Evolutionary conservation across 2,888 invertebrate species (phyloP), one percentile per base, ranked within the genome.

Genomic region (Apotomis capreana): DNA sequence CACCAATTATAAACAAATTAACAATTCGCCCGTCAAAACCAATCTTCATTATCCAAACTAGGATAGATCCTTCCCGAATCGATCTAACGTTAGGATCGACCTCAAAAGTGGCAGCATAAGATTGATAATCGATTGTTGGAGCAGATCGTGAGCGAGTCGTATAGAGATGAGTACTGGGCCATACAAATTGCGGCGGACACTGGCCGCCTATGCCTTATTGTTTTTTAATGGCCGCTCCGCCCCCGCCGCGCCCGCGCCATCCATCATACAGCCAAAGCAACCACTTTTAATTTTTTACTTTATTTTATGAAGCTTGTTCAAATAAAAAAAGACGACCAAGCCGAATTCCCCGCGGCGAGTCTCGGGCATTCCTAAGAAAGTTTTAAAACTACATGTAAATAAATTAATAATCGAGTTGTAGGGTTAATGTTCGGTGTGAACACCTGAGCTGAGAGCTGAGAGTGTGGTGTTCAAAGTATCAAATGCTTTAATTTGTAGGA

Each of bases 211-310:
- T 84, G 82, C 81, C 84, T 92, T 92, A 93, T 92, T 91, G 92
- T 93, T 91, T 92, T 92, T 89, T 92, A 93, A 92, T 91, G 84
- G 87, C 55, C 81, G 87, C 76, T 84, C 91, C 90, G 89, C 90
- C 90, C 87, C 85, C 82, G 79, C 81, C 79, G 84, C 77, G 85
- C 86, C 83, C 79, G 80, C 82, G 80, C 82, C 89, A 92, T 92
- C 89, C 87, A 91, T 92, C 92, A 92, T 87, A 76, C 76, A 68
- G 65, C 67, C 74, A 74, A 67, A 74, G 67, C 79, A 79, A 79
- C 81, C 80, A 81, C 81, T 81, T 79, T 78, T 74, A 77, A 78
- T 83, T 79, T 81, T 80, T 82, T 79, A 77, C 74, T 72, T 76
- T 75, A 77, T 78, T 80, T 78, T 78, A 78, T 77, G 76, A 76